Conservation (phyloP, 2,113 vertebrate genomes). For the Gallinago paraguaiae region DNA sequence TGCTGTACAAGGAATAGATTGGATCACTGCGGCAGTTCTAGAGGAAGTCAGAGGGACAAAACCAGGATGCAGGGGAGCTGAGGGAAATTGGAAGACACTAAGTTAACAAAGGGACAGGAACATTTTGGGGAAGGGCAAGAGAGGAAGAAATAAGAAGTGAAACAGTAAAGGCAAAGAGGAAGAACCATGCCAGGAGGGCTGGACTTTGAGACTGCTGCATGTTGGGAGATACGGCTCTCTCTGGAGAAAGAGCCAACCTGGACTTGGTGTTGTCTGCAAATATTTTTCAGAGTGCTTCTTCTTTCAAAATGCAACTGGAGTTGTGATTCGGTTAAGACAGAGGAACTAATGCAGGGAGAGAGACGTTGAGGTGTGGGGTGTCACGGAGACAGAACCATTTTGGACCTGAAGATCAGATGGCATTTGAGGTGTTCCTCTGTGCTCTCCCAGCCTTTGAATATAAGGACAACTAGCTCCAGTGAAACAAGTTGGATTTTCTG, state of each 20-base stretch:
- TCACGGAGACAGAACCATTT: not conserved
- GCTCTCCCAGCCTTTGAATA: not conserved
- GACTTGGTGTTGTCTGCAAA: not conserved
- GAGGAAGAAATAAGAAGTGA: constrained; percentile 7
- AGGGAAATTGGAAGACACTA: not conserved
- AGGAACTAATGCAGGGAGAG: not conserved
- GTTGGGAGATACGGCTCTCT: not conserved
- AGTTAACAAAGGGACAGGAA: not conserved
- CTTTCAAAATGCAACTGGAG: not conserved
- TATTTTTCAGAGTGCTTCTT: not conserved
- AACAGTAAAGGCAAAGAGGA: not conserved
- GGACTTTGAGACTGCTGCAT: not conserved
- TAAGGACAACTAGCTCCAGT: not conserved
- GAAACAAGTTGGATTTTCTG: not conserved
- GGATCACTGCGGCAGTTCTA: not conserved
- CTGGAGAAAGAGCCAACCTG: not conserved
- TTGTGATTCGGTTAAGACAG: not conserved
- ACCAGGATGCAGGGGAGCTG: not conserved
- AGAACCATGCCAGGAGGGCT: not conserved
- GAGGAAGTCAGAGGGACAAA: not conserved
- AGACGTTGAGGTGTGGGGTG: not conserved
- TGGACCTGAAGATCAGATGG: not conserved
- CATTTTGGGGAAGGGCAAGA: not conserved
- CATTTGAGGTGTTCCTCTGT: not conserved
- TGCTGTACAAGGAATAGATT: not conserved